These are phyloP conservation scores for Dryocosmus kuriphilus DNA, from an alignment of 2,888 invertebrate species.

Conservation along the genomic window DNA sequence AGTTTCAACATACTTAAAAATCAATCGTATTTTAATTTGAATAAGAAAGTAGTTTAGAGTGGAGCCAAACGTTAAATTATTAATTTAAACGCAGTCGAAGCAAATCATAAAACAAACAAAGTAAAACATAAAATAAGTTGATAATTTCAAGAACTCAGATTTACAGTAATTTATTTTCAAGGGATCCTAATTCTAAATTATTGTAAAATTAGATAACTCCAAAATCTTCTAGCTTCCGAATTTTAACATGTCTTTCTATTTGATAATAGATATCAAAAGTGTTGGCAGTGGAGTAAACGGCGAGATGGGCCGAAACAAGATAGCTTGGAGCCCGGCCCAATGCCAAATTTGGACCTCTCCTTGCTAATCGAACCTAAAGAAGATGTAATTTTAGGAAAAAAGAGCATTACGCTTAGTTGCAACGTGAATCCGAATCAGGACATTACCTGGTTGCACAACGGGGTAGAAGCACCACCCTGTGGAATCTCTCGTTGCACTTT, in stretches of 20 bases:
- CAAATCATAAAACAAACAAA: no score
- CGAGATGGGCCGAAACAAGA: slow-evolving; percentile 68
- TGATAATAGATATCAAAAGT: slow-evolving; percentile 67
- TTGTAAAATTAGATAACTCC: no score
- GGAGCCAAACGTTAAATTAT: no score
- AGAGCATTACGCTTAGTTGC: slow-evolving; percentile 71
- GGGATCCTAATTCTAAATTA: no score
- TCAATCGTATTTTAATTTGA: no score
- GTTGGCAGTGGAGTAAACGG: slow-evolving; percentile 65
- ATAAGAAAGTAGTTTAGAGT: no score
- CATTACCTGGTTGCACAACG: slow-evolving; percentile 73
- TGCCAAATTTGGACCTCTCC: slow-evolving; percentile 63
- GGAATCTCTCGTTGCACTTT: slow-evolving; percentile 67
- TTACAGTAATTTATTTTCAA: no score
- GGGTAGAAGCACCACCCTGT: slow-evolving; percentile 70
- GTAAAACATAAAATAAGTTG: no score
- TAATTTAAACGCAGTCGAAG: no score
- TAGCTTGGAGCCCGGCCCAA: slow-evolving; percentile 59
- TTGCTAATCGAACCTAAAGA: slow-evolving; percentile 71
- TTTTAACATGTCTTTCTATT: background rate
- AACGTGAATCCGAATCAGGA: slow-evolving; percentile 64
- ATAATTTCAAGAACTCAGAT: no score
- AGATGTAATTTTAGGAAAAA: slow-evolving; percentile 70
- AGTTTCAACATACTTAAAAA: no score
- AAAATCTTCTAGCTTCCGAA: no score